Conservation (phyloP, 2,113 vertebrate genomes). For the Irena cyanogastra region DNA sequence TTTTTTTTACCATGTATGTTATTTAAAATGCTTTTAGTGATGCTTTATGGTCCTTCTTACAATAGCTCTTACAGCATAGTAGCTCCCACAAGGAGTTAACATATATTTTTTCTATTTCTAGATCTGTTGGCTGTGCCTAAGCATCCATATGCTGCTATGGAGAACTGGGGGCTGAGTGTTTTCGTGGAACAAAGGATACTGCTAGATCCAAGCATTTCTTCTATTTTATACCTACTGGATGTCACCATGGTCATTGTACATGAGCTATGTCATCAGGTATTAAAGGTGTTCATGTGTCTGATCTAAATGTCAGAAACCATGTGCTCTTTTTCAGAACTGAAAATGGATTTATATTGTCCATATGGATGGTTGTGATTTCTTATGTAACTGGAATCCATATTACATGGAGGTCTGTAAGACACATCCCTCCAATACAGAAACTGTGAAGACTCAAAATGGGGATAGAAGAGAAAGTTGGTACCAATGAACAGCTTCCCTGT, state of each 20-base stretch:
- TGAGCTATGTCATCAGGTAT: conserved; percentile 88
- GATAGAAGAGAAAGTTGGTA: neutral
- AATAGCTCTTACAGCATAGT: neutral
- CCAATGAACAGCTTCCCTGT: neutral
- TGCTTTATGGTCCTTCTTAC: neutral
- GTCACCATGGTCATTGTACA: conserved; percentile 89
- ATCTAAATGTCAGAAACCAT: neutral
- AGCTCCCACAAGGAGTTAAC: conserved; percentile 37
- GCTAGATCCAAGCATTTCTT: conserved; percentile 86
- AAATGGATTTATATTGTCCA: neutral
- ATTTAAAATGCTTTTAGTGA: neutral
- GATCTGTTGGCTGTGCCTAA: conserved; percentile 91
- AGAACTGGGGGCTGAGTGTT: conserved; percentile 90
- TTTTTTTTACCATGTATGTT: neutral
- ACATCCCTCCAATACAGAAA: neutral
- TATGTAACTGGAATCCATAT: neutral
- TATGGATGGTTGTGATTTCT: neutral
- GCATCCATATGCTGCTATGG: conserved; percentile 89
- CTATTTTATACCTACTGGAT: conserved; percentile 87
- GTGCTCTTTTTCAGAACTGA: neutral
- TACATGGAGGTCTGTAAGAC: neutral
- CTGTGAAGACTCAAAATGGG: neutral
- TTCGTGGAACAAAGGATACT: conserved; percentile 90
- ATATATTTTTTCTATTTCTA: conserved; percentile 70
- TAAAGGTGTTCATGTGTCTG: conserved; percentile 32